A percentile compares a stretch with the other conserved stretches of the same genome.
Conservation (phyloP, 2,797 vertebrate genomes). For the Sebastes wilsoni region DNA sequence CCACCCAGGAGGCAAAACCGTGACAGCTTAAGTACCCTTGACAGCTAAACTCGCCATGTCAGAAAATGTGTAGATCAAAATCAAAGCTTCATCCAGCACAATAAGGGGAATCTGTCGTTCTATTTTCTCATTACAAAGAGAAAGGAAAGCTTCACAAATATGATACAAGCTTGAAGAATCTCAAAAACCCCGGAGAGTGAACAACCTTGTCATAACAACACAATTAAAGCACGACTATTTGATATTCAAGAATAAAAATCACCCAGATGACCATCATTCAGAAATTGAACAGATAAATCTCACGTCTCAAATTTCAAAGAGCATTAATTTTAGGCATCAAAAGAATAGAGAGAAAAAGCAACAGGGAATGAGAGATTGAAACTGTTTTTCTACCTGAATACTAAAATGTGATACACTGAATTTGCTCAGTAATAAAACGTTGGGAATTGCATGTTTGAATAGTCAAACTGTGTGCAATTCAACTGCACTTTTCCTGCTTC, state of each 20-base stretch:
- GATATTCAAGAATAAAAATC: not conserved
- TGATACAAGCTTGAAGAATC: not conserved
- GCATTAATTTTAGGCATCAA: not conserved
- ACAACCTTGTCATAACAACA: not conserved
- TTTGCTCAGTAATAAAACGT: not conserved
- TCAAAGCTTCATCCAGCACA: not conserved
- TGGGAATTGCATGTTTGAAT: not conserved
- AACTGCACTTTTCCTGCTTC: not conserved
- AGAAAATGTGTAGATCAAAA: slow-evolving; percentile 46
- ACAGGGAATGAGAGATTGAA: not conserved
- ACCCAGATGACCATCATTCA: not conserved
- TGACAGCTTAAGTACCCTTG: slow-evolving; percentile 40
- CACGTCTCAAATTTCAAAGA: not conserved
- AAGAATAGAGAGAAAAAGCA: not conserved
- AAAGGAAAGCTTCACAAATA: not conserved
- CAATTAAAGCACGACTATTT: not conserved
- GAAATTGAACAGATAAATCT: not conserved
- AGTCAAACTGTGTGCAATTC: not conserved
- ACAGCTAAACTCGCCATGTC: slow-evolving; percentile 38
- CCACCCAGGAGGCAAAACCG: not conserved
- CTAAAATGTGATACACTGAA: not conserved
- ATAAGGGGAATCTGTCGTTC: slow-evolving; percentile 5
- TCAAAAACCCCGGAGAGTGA: not conserved
- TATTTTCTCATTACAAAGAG: not conserved
- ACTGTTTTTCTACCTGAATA: not conserved